phyloP scores from a whole-genome alignment of 2,113 vertebrate species.

The Delphinapterus leucas region DNA sequence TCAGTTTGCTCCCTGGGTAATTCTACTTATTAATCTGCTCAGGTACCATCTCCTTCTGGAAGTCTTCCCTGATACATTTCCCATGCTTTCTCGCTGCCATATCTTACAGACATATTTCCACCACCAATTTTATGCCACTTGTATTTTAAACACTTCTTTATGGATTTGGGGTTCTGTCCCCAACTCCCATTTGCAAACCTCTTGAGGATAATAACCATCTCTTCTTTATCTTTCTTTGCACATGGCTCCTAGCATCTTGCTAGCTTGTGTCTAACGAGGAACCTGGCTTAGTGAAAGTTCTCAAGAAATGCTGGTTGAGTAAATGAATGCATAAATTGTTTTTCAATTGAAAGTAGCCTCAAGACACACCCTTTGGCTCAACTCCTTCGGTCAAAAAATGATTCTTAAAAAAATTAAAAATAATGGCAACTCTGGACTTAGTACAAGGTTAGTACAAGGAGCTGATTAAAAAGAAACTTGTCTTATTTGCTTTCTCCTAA shows the following conservation, averaged over 20 bases:
- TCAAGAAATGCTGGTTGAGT: neutral
- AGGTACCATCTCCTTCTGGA: neutral
- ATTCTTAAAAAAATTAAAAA: slow-evolving; percentile 39
- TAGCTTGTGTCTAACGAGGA: neutral
- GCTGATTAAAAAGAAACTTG: neutral
- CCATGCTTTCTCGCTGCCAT: neutral
- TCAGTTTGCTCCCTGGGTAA: neutral
- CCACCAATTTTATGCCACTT: neutral
- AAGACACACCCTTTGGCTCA: neutral
- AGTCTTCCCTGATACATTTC: neutral
- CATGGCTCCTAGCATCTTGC: neutral
- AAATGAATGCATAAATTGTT: neutral
- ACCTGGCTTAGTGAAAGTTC: neutral
- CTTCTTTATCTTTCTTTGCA: neutral
- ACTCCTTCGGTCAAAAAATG: slow-evolving; percentile 14
- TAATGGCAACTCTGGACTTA: neutral
- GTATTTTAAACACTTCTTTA: neutral
- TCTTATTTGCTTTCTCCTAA: neutral
- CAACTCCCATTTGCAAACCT: neutral
- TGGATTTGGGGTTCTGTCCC: neutral
- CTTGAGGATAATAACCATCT: neutral
- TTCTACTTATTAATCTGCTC: neutral
- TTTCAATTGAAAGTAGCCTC: neutral
- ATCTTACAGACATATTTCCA: neutral
- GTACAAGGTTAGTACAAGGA: neutral